A percentile compares a stretch with the other conserved stretches of the same genome.
Conservation (phyloP, 2,113 vertebrate genomes). For the Toxostoma redivivum region DNA sequence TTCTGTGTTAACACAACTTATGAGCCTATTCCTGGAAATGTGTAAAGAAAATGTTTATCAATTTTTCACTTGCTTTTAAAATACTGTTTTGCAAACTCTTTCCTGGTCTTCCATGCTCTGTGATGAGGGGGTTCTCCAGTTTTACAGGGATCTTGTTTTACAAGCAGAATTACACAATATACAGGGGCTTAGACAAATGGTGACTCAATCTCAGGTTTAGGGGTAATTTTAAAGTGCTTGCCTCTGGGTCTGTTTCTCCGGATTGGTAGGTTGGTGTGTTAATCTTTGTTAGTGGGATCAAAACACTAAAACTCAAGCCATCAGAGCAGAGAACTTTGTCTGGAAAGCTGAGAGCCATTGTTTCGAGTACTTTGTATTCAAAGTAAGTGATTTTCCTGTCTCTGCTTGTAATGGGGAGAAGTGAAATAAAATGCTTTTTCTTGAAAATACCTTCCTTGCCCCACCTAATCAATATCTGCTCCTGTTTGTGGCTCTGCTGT, state of each 20-base stretch:
- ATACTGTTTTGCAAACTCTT: background rate
- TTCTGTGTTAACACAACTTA: background rate
- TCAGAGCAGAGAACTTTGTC: background rate
- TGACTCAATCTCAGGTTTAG: background rate
- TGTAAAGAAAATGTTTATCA: background rate
- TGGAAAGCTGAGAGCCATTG: background rate
- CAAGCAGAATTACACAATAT: background rate
- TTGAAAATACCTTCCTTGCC: conserved; percentile 2
- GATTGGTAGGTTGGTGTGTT: background rate
- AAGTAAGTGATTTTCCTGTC: background rate
- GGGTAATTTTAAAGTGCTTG: background rate
- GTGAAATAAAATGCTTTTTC: background rate
- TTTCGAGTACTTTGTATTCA: conserved; percentile 6
- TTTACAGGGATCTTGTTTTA: background rate
- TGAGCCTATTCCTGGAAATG: background rate
- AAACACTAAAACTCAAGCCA: background rate
- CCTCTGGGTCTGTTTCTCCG: background rate
- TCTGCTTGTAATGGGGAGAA: background rate
- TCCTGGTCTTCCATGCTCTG: background rate
- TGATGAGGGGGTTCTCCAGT: background rate
- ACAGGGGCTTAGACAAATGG: background rate
- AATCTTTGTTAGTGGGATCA: background rate
- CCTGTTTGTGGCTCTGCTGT: background rate
- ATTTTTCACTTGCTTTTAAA: background rate
- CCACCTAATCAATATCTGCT: conserved; percentile 26